Percentiles rank a stretch among this genome's conserved stretches.
These are phyloP conservation scores for Riptortus pedestris DNA, from an alignment of 1,140 invertebrate genomes.

Conservation along the genomic window DNA sequence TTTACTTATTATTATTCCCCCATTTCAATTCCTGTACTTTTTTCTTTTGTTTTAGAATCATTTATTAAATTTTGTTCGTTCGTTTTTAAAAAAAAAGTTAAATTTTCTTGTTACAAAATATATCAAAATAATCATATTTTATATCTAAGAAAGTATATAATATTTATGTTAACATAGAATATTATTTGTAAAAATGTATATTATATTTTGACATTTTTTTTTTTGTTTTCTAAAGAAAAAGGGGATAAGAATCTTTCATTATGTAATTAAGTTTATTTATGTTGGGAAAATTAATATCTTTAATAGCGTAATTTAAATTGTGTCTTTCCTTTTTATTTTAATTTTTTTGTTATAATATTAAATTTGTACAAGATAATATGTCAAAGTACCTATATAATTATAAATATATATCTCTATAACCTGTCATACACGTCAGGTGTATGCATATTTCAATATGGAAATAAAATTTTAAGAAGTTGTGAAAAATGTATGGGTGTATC, in stretches of 20 bases:
- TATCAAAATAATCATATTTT: background rate
- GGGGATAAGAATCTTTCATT: constrained; percentile 11
- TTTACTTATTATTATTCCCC: background rate
- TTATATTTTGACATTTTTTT: constrained; percentile 8
- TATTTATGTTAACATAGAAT: constrained; percentile 5
- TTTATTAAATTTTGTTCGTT: background rate
- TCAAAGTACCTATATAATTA: constrained; percentile 11
- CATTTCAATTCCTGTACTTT: background rate
- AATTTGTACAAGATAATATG: constrained; percentile 6
- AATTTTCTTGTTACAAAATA: background rate
- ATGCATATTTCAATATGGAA: constrained; percentile 13
- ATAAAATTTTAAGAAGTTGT: constrained; percentile 5
- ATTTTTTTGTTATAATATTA: constrained; percentile 12
- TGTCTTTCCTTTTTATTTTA: constrained; percentile 12
- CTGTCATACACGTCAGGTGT: constrained; percentile 2
- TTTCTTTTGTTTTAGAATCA: background rate
- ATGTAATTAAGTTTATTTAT: background rate
- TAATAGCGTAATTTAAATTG: background rate
- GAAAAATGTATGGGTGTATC: no score
- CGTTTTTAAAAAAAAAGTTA: background rate
- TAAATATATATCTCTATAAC: background rate
- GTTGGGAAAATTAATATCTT: constrained; percentile 8
- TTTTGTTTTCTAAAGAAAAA: background rate
- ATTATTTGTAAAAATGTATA: background rate
- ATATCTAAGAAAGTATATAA: background rate